Conservation (phyloP, 2,888 invertebrate genomes). For the Idaea biselata region DNA sequence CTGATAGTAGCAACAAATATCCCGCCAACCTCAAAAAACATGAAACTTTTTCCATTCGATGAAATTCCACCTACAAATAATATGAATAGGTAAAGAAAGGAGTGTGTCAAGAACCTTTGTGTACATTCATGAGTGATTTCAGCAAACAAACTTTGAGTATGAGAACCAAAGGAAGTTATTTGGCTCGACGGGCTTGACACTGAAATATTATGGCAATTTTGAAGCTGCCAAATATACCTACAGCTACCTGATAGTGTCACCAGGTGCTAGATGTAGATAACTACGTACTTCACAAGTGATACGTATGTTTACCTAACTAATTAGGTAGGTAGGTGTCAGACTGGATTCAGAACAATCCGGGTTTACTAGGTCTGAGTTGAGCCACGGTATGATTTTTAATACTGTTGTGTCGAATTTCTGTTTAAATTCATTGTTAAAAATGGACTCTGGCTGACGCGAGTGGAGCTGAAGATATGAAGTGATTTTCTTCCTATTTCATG, state of each 20-base stretch:
- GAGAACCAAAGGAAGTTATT: slow-evolving; percentile 63
- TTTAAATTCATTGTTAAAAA: too few relatives aligned
- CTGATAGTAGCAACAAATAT: not conserved
- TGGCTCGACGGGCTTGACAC: slow-evolving; percentile 56
- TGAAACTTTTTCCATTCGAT: not conserved
- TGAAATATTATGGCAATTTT: slow-evolving; percentile 74
- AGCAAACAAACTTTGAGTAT: slow-evolving; percentile 53
- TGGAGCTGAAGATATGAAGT: too few relatives aligned
- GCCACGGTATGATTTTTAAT: too few relatives aligned
- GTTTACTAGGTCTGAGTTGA: too few relatives aligned
- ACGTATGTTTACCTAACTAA: not conserved
- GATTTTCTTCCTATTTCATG: too few relatives aligned
- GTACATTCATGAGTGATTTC: slow-evolving; percentile 53
- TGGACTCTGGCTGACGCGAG: too few relatives aligned
- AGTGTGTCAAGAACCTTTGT: slow-evolving; percentile 39
- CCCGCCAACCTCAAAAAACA: not conserved
- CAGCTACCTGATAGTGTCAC: slow-evolving; percentile 33
- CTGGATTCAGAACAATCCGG: too few relatives aligned
- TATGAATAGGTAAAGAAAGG: not conserved
- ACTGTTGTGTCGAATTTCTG: too few relatives aligned
- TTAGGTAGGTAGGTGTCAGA: too few relatives aligned
- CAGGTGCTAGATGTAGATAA: slow-evolving; percentile 18
- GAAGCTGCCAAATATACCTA: slow-evolving; percentile 57
- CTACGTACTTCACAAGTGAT: not conserved
- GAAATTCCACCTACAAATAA: not conserved